Conservation (phyloP, 1,140 invertebrate genomes). For the Pinna nobilis region DNA sequence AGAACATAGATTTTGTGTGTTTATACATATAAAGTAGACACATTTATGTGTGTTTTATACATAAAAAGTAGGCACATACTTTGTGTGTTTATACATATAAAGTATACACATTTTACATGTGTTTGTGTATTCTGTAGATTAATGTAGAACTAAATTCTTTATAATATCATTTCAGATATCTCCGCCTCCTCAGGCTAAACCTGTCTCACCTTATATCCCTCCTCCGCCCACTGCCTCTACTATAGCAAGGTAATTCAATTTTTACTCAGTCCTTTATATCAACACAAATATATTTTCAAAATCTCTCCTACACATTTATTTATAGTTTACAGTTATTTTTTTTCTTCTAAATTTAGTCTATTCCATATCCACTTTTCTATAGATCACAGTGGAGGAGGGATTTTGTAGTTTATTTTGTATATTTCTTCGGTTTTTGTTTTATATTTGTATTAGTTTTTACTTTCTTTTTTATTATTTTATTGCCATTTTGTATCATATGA, state of each 20-base stretch:
- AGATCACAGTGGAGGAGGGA: not conserved
- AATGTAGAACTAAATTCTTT: constrained; percentile 9
- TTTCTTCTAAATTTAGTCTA: not conserved
- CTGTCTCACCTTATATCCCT: constrained; percentile 48
- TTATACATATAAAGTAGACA: too few relatives aligned
- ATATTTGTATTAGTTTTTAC: too few relatives aligned
- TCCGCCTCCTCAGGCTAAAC: constrained; percentile 27
- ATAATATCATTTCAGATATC: constrained; percentile 42
- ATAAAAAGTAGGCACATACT: constrained; percentile 5
- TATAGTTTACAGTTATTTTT: too few relatives aligned
- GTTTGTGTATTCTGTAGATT: not conserved
- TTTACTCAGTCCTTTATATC: constrained; percentile 2
- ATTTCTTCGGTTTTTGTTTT: too few relatives aligned
- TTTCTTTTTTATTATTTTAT: too few relatives aligned
- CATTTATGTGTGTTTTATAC: not conserved
- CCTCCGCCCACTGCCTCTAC: constrained; percentile 48
- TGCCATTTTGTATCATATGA: too few relatives aligned
- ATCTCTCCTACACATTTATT: too few relatives aligned
- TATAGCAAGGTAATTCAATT: constrained; percentile 17
- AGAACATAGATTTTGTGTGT: too few relatives aligned
- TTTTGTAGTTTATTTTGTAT: too few relatives aligned
- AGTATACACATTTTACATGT: not conserved
- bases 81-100: not conserved
- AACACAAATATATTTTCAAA: too few relatives aligned
- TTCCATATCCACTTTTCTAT: not conserved